phyloP scores from a whole-genome alignment of 2,888 invertebrate genomes.

The Cerastis leucographa region DNA sequence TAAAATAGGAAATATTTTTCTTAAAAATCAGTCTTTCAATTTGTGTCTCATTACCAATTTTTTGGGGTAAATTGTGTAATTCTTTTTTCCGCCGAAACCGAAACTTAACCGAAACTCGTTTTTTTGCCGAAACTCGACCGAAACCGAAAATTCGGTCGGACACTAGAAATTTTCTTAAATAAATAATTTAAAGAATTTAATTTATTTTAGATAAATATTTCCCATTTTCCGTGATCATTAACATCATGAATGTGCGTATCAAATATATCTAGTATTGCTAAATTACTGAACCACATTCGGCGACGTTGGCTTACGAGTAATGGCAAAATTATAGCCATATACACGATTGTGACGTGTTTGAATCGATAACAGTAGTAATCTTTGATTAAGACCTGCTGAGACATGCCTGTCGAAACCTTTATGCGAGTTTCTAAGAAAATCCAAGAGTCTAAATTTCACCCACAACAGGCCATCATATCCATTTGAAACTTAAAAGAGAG shows the following conservation, averaged over 20 bases:
- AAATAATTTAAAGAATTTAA: no score
- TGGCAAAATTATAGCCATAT: constrained; percentile 50
- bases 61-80: background rate
- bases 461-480: background rate
- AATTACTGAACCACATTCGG: constrained; percentile 59
- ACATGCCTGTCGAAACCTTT: background rate
- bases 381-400: no score
- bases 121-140: no score
- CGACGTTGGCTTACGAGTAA: constrained; percentile 46
- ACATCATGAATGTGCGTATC: constrained; percentile 30
- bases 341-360: constrained; percentile 36
- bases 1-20: constrained; percentile 42
- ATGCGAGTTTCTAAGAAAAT: background rate
- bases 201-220: constrained; percentile 38
- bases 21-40: constrained; percentile 48
- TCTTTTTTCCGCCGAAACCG: no score
- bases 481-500: background rate
- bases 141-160: no score
- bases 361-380: constrained; percentile 28
- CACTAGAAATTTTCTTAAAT: no score
- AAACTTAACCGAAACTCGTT: no score
- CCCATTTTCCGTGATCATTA: constrained; percentile 36
- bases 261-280: constrained; percentile 50
- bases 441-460: background rate
- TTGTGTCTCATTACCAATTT: background rate